phyloP scores from a whole-genome alignment of 2,113 vertebrate genomes.

The Xenopus borealis region DNA sequence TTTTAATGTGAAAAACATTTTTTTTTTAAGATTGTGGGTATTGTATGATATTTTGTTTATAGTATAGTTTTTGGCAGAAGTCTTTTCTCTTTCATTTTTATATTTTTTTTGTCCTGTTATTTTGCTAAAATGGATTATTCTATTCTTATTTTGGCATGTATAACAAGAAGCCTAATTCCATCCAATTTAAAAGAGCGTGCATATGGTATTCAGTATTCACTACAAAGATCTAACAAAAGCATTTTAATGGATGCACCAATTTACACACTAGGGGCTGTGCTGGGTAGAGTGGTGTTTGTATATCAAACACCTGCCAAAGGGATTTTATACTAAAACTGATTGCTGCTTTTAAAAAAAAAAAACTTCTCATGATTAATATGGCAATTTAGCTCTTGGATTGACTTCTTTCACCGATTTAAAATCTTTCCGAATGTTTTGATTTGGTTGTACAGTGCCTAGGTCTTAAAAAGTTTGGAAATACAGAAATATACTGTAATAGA shows the following conservation, averaged over 20 bases:
- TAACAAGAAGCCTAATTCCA: neutral
- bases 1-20: too few relatives aligned
- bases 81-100: too few relatives aligned
- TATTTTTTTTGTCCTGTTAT: too few relatives aligned
- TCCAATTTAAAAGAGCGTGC: neutral
- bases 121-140: neutral
- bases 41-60: too few relatives aligned
- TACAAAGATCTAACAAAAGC: neutral
- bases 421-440: constrained; percentile 13
- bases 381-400: constrained; percentile 21
- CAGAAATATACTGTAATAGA: too few relatives aligned
- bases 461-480: constrained; percentile 50
- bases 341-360: constrained; percentile 3
- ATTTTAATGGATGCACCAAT: constrained; percentile 18
- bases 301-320: constrained; percentile 36
- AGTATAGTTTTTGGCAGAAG: too few relatives aligned
- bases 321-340: constrained; percentile 31
- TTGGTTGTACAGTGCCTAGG: neutral
- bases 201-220: constrained; percentile 5
- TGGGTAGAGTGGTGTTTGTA: constrained; percentile 17
- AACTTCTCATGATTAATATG: constrained; percentile 11
- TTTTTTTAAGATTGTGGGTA: too few relatives aligned
- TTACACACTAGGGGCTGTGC: neutral
- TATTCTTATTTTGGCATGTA: neutral
- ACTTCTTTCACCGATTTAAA: constrained; percentile 1